Evolutionary conservation across 2,113 vertebrate species (phyloP), one percentile per base, ranked within the genome.

Genomic region (Chlorodrepanis virens): DNA sequence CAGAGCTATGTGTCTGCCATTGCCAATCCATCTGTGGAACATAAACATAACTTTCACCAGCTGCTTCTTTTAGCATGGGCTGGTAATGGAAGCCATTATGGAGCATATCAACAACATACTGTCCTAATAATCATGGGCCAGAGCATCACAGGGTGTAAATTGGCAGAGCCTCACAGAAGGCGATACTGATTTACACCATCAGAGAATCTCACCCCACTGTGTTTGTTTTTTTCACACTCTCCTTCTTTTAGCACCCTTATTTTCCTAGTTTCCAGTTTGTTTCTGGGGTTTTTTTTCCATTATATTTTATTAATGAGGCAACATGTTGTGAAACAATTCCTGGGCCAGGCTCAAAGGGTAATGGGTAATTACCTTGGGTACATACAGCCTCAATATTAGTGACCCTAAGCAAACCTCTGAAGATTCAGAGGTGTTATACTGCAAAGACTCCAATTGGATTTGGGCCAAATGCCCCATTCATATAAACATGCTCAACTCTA

Each of bases 11-110:
- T 89, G 94, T 68, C 93, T 97, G 97, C 96, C 83, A 37, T 94
- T 94, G 77, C 90, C 6, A 81, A 96, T 96, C 97, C 97, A 97
- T 97, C 97, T 98, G 97, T 71, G 92, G 91, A 42, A 42, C 84
- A 91, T 84, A 96, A 85, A 90, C 94, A 65, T 93, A 96, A 96
- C 97, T 95, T 96, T 97, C 97, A 97, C 97, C 97, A 98, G 98
- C 97, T 98, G 97, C 97, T 97, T 97, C 89, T 93, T 96, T 94
- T 96, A 98, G 96, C 95, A 76, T 64, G 80, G 94, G 93, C 82
- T 94, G 94, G 94, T 96, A 95, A 92, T 87, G 85, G 31, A 88
- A 78, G 71, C 90, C 95, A 97, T 97, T 97, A 97, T 84, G 90
- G 87, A 96, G 85, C 89, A 95, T 81, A 86, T 96, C 95, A 94